Conservation (phyloP, 92 coral and sea anemone species). For the Paragorgia papillata region DNA sequence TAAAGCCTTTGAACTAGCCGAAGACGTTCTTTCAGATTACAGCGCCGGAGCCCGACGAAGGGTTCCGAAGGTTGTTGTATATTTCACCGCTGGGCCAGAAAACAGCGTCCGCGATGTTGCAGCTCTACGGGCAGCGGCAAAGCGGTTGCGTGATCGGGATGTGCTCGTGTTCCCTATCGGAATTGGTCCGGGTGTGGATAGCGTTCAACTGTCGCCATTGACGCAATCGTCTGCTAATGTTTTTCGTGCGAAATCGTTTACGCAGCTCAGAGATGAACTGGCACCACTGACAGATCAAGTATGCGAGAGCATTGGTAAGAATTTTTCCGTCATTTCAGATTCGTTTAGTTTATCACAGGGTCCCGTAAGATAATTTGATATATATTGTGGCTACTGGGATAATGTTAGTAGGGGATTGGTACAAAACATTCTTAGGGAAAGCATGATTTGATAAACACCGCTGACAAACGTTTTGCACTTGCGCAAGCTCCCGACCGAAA, state of each 20-base stretch:
- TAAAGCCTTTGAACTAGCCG: conserved; percentile 3
- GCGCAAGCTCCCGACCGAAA: no score
- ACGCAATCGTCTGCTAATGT: conserved; percentile 1
- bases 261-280: conserved; percentile 2
- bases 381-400: no score
- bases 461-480: no score
- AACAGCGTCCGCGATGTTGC: background rate
- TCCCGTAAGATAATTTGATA: no score
- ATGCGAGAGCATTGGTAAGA: conserved; percentile 8
- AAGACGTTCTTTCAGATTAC: background rate
- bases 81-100: conserved; percentile 16
- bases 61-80: conserved; percentile 27
- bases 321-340: no score
- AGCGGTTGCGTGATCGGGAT: conserved; percentile 5
- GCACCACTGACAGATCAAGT: background rate
- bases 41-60: conserved; percentile 11
- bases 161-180: conserved; percentile 10
- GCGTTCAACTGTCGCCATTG: background rate
- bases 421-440: no score
- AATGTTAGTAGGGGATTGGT: no score
- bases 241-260: background rate
- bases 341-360: no score
- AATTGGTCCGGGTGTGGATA: background rate
- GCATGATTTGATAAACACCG: no score
- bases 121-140: background rate